Conservation (phyloP, 2,888 invertebrate species). For the Stenurella melanura region DNA sequence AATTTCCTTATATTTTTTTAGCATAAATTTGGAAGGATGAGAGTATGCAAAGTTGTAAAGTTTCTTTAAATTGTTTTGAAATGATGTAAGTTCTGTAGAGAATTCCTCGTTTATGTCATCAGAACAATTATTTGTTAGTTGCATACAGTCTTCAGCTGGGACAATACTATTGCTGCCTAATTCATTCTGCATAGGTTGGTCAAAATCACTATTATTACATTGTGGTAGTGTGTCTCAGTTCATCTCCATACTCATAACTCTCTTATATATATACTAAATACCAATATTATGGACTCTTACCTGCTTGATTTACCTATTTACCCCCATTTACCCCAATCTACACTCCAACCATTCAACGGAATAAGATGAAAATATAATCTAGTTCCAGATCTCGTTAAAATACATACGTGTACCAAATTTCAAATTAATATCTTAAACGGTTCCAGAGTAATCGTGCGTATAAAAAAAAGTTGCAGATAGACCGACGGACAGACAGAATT, state of each 20-base stretch:
- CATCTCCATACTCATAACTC: constrained; percentile 1
- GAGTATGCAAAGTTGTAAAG: neutral
- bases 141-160: neutral
- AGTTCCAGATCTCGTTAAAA: too few relatives aligned
- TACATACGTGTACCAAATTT: too few relatives aligned
- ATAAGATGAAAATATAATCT: too few relatives aligned
- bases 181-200: neutral
- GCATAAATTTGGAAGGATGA: constrained; percentile 7
- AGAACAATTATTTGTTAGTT: neutral
- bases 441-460: too few relatives aligned
- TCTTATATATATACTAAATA: too few relatives aligned
- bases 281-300: too few relatives aligned
- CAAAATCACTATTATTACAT: neutral
- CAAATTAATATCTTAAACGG: too few relatives aligned
- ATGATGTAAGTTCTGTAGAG: neutral
- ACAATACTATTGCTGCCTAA: neutral
- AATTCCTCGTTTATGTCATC: neutral
- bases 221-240: neutral
- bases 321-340: too few relatives aligned
- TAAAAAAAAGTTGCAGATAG: too few relatives aligned
- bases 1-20: neutral
- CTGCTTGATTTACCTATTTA: too few relatives aligned
- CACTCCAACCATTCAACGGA: too few relatives aligned
- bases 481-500: too few relatives aligned
- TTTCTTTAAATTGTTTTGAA: neutral